Conservation (phyloP, 2,888 invertebrate genomes). For the Plebejus anna region DNA sequence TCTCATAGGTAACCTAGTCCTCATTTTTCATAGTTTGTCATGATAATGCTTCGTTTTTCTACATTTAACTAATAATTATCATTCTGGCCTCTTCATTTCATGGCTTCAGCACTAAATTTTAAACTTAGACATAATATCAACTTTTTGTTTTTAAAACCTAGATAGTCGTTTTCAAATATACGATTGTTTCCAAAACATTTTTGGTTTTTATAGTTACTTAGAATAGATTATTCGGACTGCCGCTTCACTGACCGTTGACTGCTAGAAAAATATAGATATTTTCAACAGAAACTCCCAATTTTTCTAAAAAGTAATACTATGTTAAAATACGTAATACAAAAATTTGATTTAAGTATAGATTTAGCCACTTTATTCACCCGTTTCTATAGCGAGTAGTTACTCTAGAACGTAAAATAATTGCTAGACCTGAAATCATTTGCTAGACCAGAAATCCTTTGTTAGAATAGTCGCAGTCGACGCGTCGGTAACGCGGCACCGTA, state of each 20-base stretch:
- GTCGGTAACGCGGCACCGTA: slow-evolving; percentile 19
- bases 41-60: background rate
- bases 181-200: slow-evolving; percentile 46
- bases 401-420: background rate
- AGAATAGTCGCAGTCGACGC: slow-evolving; percentile 10
- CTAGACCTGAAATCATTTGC: background rate
- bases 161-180: slow-evolving; percentile 53
- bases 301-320: background rate
- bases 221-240: slow-evolving; percentile 55
- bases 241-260: slow-evolving; percentile 56
- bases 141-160: slow-evolving; percentile 37
- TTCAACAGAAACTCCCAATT: background rate
- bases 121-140: slow-evolving; percentile 32
- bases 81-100: slow-evolving; percentile 16
- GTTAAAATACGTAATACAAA: background rate
- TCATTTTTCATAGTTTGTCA: background rate
- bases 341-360: background rate
- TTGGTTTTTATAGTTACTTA: slow-evolving; percentile 51
- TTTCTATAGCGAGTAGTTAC: background rate
- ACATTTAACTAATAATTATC: background rate
- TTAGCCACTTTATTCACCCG: background rate
- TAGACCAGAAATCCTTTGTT: background rate
- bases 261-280: slow-evolving; percentile 38
- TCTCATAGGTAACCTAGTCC: background rate
- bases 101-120: slow-evolving; percentile 36